phyloP scores from a whole-genome alignment of 2,888 invertebrate species.

The Timema podura region DNA sequence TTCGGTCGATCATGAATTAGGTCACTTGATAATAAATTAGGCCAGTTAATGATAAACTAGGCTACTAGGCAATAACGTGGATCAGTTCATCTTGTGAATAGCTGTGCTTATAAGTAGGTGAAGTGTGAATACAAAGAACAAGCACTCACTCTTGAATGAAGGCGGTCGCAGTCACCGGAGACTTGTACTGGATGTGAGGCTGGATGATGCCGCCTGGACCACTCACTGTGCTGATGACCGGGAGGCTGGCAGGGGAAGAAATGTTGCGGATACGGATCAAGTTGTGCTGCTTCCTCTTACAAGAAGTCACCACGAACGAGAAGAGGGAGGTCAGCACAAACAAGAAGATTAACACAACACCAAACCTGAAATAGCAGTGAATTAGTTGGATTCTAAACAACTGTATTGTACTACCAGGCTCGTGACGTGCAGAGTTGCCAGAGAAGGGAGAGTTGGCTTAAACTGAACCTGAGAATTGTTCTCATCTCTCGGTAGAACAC shows the following conservation, averaged over 20 bases:
- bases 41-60: too few species aligned
- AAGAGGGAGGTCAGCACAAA: slow-evolving; percentile 35
- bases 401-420: too few species aligned
- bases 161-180: slow-evolving; percentile 25
- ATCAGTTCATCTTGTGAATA: too few species aligned
- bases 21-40: too few species aligned
- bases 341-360: slow-evolving; percentile 34
- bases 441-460: too few species aligned
- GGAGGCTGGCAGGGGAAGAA: slow-evolving; percentile 26
- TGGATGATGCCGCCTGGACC: slow-evolving; percentile 38
- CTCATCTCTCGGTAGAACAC: too few species aligned
- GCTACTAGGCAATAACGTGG: too few species aligned
- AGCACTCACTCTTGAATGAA: slow-evolving; percentile 23
- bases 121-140: neutral
- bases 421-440: too few species aligned
- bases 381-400: too few species aligned
- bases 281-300: slow-evolving; percentile 36
- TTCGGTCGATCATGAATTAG: too few species aligned
- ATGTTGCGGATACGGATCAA: slow-evolving; percentile 36
- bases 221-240: slow-evolving; percentile 32
- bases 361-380: slow-evolving; percentile 33
- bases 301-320: slow-evolving; percentile 35
- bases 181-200: slow-evolving; percentile 34
- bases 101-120: neutral
- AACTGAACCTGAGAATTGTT: too few species aligned